Conservation (phyloP, 1,140 invertebrate species). For the Lerema accius region DNA sequence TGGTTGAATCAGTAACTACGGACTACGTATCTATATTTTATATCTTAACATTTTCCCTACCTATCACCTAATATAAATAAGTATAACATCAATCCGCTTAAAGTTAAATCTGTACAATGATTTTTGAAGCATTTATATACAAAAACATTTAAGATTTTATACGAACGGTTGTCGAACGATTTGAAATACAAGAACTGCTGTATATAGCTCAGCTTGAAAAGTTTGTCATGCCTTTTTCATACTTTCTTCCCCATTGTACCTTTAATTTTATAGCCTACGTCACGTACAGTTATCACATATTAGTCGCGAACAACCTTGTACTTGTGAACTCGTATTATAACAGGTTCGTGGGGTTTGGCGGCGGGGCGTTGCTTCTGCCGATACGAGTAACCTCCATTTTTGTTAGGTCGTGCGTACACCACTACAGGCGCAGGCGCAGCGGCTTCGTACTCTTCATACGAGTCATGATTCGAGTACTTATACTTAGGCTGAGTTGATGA, state of each 20-base stretch:
- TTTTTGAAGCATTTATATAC: conserved; percentile 18
- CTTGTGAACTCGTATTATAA: conserved; percentile 64
- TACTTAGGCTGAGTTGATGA: conserved; percentile 26
- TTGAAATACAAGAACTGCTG: not conserved
- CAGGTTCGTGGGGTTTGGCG: conserved; percentile 44
- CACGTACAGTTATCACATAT: conserved; percentile 8
- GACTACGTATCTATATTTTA: not conserved
- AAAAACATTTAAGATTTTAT: conserved; percentile 23
- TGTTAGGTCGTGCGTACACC: conserved; percentile 59
- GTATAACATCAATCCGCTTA: conserved; percentile 1
- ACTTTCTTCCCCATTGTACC: no score
- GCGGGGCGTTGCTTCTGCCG: conserved; percentile 40
- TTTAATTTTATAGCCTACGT: no score
- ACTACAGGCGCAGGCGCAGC: conserved; percentile 37
- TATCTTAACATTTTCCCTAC: no score
- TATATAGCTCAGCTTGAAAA: not conserved
- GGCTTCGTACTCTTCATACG: conserved; percentile 37
- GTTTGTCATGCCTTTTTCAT: no score
- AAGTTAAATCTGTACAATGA: conserved; percentile 21
- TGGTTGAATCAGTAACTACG: not conserved
- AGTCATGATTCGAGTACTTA: conserved; percentile 25
- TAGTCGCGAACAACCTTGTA: conserved; percentile 56
- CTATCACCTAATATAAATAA: conserved; percentile 9
- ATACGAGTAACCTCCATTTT: conserved; percentile 59
- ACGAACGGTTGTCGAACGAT: not conserved